These are phyloP conservation scores for Octopus bimaculoides DNA, from an alignment of 1,140 invertebrate genomes.

Conservation along the genomic window DNA sequence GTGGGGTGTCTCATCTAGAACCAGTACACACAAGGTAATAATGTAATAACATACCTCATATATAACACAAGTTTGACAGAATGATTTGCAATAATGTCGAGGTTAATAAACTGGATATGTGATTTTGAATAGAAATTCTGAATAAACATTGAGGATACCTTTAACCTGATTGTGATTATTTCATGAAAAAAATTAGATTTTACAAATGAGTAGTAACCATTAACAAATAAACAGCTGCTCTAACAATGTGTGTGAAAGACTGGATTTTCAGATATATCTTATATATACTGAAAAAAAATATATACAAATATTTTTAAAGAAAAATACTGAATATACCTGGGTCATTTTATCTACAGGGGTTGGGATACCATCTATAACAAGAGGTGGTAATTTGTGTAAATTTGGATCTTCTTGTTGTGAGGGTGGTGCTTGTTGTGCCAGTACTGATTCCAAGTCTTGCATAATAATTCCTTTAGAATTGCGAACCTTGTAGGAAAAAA, in stretches of 20 bases:
- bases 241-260: background rate
- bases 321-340: constrained; percentile 60
- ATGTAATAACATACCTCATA: too few species aligned
- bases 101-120: too few species aligned
- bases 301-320: background rate
- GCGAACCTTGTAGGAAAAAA: constrained; percentile 63
- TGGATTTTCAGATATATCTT: too few species aligned
- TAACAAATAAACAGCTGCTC: constrained; percentile 5
- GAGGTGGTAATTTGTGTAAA: constrained; percentile 89
- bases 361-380: constrained; percentile 94
- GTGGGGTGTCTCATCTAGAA: too few species aligned
- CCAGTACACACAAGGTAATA: too few species aligned
- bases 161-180: too few species aligned
- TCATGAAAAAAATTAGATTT: too few species aligned
- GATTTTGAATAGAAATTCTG: too few species aligned
- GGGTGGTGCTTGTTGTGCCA: constrained; percentile 91
- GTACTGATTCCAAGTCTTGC: constrained; percentile 87
- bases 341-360: constrained; percentile 99
- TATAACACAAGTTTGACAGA: too few species aligned
- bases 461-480: constrained; percentile 87
- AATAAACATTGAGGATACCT: too few species aligned
- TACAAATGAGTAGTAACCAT: background rate
- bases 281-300: background rate
- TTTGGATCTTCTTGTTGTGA: constrained; percentile 87
- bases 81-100: too few species aligned